Evolutionary conservation across 2,888 invertebrate genomes (phyloP).

Genomic region (Automeris io): DNA sequence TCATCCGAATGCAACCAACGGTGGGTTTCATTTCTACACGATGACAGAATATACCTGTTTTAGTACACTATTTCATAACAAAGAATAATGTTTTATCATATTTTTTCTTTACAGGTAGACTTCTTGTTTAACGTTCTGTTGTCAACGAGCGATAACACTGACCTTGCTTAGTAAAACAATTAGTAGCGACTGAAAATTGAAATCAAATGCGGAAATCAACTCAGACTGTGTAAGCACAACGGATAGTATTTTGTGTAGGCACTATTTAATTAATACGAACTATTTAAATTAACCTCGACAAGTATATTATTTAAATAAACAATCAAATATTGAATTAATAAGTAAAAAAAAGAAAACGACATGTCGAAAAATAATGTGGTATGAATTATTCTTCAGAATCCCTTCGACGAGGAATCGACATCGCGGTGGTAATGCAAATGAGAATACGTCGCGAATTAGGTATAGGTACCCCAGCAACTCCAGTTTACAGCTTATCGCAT

Average conservation of each 20-base stretch:
- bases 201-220: slow-evolving; percentile 1
- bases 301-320: no score
- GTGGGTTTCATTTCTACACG: slow-evolving; percentile 28
- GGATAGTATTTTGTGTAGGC: no score
- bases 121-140: not conserved
- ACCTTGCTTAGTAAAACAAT: not conserved
- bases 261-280: no score
- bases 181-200: not conserved
- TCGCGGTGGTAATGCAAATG: slow-evolving; percentile 44
- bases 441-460: slow-evolving; percentile 36
- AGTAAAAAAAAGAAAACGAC: no score
- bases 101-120: not conserved
- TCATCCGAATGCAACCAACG: slow-evolving; percentile 36
- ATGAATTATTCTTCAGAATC: slow-evolving; percentile 58
- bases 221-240: not conserved
- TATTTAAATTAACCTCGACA: no score
- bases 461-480: no score
- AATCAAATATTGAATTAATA: no score
- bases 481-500: slow-evolving; percentile 45
- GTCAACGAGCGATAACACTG: slow-evolving; percentile 1
- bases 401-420: slow-evolving; percentile 44
- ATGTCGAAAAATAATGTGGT: slow-evolving; percentile 37
- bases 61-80: not conserved
- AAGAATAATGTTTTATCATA: not conserved
- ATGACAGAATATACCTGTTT: not conserved